phyloP scores from a whole-genome alignment of 2,113 vertebrate genomes.

The Bettongia penicillata region DNA sequence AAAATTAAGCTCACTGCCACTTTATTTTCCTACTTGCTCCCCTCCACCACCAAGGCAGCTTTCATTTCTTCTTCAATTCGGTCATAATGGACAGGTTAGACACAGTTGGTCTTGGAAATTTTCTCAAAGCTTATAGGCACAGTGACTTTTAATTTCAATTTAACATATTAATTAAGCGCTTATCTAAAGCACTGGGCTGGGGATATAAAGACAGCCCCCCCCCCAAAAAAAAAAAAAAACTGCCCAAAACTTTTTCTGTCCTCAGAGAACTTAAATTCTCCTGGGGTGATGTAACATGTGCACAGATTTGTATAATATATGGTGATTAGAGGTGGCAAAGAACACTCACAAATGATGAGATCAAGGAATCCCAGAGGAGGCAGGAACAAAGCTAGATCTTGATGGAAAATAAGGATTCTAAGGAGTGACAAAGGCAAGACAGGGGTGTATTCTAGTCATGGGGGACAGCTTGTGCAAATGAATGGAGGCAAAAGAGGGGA shows the following conservation, averaged over 20 bases:
- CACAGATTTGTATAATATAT: not conserved
- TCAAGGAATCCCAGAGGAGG: not conserved
- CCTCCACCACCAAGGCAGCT: not conserved
- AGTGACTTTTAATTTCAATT: not conserved
- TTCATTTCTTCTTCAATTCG: not conserved
- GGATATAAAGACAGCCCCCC: not conserved
- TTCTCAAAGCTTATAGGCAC: not conserved
- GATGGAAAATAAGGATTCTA: not conserved
- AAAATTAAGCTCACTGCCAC: not conserved
- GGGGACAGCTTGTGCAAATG: not conserved
- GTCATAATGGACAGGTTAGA: not conserved
- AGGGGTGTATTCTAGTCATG: not conserved
- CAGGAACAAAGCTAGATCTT: not conserved
- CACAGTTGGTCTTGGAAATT: not conserved
- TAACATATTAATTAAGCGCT: not conserved
- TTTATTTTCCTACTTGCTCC: not conserved
- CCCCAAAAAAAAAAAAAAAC: not conserved
- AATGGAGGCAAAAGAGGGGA: not conserved
- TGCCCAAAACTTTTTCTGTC: not conserved
- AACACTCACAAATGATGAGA: not conserved
- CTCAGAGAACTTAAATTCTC: not conserved
- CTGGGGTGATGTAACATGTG: not conserved
- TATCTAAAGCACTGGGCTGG: not conserved
- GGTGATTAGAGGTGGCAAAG: not conserved
- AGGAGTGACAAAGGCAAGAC: not conserved